Percentiles rank a stretch among this genome's conserved stretches.
Evolutionary conservation across 2,113 vertebrate genomes (phyloP).

Genomic region (Sylvilagus bachmani): DNA sequence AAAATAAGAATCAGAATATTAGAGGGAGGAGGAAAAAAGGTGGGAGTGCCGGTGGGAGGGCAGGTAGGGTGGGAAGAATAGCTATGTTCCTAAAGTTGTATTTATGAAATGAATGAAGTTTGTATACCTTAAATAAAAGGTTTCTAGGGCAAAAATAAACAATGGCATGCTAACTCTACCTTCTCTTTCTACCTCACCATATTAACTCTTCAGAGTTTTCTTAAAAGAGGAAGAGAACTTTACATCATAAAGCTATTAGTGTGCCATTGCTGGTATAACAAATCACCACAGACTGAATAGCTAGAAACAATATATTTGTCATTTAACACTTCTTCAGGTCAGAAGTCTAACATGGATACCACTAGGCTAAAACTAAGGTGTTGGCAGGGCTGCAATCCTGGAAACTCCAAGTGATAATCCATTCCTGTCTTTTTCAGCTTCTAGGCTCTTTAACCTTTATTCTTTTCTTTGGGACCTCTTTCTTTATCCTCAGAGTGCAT

Average conservation of each 20-base stretch:
- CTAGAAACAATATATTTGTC: slow-evolving; percentile 12
- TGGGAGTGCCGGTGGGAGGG: no score
- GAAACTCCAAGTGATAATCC: neutral
- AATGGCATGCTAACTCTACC: neutral
- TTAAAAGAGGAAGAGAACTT: neutral
- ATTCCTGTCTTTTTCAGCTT: neutral
- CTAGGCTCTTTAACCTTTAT: neutral
- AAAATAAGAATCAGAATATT: no score
- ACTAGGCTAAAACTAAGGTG: neutral
- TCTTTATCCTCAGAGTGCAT: neutral
- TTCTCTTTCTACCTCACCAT: slow-evolving; percentile 7
- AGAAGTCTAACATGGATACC: slow-evolving; percentile 32
- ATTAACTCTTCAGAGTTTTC: slow-evolving; percentile 14
- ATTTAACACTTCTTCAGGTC: neutral
- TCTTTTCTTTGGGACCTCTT: neutral
- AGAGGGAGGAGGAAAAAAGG: no score
- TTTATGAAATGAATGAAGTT: no score
- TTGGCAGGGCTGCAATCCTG: neutral
- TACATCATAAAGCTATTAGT: neutral
- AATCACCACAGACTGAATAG: neutral
- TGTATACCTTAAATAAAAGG: no score
- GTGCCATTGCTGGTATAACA: neutral
- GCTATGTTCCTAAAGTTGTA: no score
- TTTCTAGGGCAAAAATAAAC: no score
- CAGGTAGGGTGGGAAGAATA: no score